Evolutionary conservation across 1,140 invertebrate species (phyloP), one percentile per base, ranked within the genome.

Genomic region (Pseudachorutes palmiensis): DNA sequence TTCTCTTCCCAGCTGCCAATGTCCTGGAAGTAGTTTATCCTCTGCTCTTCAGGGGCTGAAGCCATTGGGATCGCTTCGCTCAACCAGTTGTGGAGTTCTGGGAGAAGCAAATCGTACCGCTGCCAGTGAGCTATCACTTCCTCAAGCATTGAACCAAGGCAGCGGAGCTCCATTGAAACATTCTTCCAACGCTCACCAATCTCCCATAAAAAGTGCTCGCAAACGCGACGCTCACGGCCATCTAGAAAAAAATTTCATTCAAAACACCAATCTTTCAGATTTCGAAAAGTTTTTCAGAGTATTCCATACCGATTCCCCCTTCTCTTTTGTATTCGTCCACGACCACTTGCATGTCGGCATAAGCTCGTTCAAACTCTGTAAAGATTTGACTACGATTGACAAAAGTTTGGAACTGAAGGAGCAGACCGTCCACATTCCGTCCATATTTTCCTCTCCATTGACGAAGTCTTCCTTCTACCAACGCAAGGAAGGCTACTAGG

Each of bases 321-420:
- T 92, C 89, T 72, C 85, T 85, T 80, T 93, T 94, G 75, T 93
- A 96, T 74, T 91, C 90, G 51, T 94, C 91, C 33, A 90, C 87
- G 51, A 93, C 89, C 75, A 91, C 88, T 78, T 94, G 90, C 84
- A 94, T 92, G 75, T 95, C 91, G 68, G 88, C 80, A 75, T 88
- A 94, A 24, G 91, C 91, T 81, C 91, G 91, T 75, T 94, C 91
- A 79, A 95, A 95, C 79, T 93, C 91, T 78, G 94, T 89, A 80
- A 95, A 94, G 74, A 97, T 90, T 77, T 91, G 87, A 79, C 92
- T 93, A 72, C 86, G 85, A 1, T 90, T 90, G 16, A 96, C 92
- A 80, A 93, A 94, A 81, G 90, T 91, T 71, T 89, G 84, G 76
- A 95, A 96, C 75, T 96, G 91, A 70, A 90, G 87, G 71, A 95